Conservation (phyloP, 1,140 invertebrate genomes). For the Zaprionus vittiger region DNA sequence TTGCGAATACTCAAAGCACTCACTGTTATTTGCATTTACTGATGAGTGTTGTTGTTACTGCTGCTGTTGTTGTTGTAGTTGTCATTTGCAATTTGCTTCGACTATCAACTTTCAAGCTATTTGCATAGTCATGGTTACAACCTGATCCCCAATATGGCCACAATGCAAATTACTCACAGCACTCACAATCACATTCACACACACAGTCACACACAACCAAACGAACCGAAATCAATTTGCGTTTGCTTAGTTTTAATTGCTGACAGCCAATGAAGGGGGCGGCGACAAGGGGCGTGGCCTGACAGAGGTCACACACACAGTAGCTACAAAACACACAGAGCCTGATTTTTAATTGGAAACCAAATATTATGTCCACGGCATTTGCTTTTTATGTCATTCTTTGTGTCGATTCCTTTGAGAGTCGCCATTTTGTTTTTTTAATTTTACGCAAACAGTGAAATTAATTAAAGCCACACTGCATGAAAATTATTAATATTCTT, state of each 20-base stretch:
- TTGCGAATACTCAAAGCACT: slow-evolving; percentile 42
- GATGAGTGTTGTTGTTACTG: slow-evolving; percentile 25
- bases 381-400: slow-evolving; percentile 23
- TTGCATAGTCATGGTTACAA: slow-evolving; percentile 62
- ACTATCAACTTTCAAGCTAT: slow-evolving; percentile 60
- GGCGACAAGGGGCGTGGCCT: background rate
- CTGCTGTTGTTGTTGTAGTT: background rate
- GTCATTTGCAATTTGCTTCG: slow-evolving; percentile 48
- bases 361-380: slow-evolving; percentile 62
- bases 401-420: background rate
- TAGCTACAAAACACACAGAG: slow-evolving; percentile 29
- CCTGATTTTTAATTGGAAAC: slow-evolving; percentile 73
- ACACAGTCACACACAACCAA: slow-evolving; percentile 8
- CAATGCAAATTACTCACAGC: slow-evolving; percentile 42
- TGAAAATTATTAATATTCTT: slow-evolving; percentile 61
- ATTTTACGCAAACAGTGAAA: slow-evolving; percentile 40
- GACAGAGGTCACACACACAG: slow-evolving; percentile 3
- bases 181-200: slow-evolving; percentile 4
- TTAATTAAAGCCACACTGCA: slow-evolving; percentile 62
- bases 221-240: slow-evolving; percentile 69
- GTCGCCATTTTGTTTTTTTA: slow-evolving; percentile 25
- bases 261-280: slow-evolving; percentile 2
- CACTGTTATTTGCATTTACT: slow-evolving; percentile 50
- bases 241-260: slow-evolving; percentile 80
- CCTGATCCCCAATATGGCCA: slow-evolving; percentile 39